Conservation (phyloP, 2,888 invertebrate genomes). For the Escarpia spicata region DNA sequence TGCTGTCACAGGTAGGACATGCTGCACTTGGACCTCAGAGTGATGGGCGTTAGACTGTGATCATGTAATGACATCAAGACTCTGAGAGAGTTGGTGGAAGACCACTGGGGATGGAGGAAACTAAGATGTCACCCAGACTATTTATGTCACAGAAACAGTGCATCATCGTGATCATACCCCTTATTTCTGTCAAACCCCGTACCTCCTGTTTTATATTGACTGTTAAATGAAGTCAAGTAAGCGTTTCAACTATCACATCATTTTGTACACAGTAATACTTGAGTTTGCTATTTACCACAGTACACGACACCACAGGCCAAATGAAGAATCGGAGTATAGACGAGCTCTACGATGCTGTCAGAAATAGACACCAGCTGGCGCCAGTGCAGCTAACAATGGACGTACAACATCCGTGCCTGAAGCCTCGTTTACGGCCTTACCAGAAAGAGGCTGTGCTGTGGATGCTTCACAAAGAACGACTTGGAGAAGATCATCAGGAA, state of each 20-base stretch:
- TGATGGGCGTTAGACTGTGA: no score
- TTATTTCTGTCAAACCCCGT: neutral
- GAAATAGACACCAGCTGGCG: conserved; percentile 47
- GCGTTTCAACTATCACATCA: neutral
- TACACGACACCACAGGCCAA: neutral
- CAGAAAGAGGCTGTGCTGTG: conserved; percentile 76
- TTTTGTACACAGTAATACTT: neutral
- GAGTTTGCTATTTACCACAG: neutral
- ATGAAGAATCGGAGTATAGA: conserved; percentile 59
- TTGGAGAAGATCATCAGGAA: neutral
- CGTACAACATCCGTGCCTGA: conserved; percentile 62
- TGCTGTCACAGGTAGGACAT: no score
- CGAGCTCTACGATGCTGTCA: conserved; percentile 55
- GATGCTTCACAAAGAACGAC: conserved; percentile 74
- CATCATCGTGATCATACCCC: neutral
- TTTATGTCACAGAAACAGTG: no score
- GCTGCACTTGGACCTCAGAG: no score
- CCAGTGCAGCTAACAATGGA: conserved; percentile 33
- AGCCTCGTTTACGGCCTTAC: conserved; percentile 73
- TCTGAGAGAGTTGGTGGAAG: no score
- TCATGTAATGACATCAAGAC: no score
- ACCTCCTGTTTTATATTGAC: neutral
- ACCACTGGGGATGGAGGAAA: no score
- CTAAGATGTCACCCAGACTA: no score
- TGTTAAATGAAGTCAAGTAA: neutral